A percentile compares a stretch with the other conserved stretches of the same genome.
Evolutionary conservation across 2,113 vertebrate species (phyloP).

Genomic region (Gymnarchus niloticus): DNA sequence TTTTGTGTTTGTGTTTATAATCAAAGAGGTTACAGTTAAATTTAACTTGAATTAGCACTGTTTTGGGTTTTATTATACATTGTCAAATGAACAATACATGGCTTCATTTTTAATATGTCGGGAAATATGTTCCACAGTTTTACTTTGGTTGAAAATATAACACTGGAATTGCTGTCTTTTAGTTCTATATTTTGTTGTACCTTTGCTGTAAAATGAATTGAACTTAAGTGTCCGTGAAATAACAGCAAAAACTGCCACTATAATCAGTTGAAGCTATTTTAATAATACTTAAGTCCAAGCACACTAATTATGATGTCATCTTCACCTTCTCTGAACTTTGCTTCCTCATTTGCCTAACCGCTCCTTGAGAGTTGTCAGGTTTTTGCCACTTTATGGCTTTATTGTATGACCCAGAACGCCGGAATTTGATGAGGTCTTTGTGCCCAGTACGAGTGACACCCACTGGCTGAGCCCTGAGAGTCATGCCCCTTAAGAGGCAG

Average conservation of each 20-base stretch:
- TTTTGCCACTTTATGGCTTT: background rate
- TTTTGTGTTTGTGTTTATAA: slow-evolving; percentile 35
- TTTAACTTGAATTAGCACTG: slow-evolving; percentile 64
- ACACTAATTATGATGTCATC: slow-evolving; percentile 10
- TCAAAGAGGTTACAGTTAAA: slow-evolving; percentile 71
- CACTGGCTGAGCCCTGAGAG: slow-evolving; percentile 42
- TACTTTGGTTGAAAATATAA: slow-evolving; percentile 43
- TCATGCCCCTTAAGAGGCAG: slow-evolving; percentile 32
- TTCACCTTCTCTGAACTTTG: background rate
- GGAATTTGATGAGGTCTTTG: slow-evolving; percentile 16
- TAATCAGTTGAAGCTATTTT: background rate
- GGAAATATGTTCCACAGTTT: slow-evolving; percentile 40
- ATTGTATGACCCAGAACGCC: background rate
- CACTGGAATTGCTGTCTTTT: slow-evolving; percentile 29
- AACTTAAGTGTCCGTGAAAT: background rate
- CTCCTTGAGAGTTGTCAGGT: background rate
- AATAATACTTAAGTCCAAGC: background rate
- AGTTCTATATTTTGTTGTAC: slow-evolving; percentile 9
- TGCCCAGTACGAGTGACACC: slow-evolving; percentile 13
- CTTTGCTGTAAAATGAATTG: background rate
- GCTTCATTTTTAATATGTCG: slow-evolving; percentile 51
- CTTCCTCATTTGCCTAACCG: slow-evolving; percentile 3
- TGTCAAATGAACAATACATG: slow-evolving; percentile 64
- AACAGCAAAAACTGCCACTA: background rate
- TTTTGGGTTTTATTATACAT: slow-evolving; percentile 59